Conservation (phyloP, 2,113 vertebrate species). For the Cyanoramphus novaezelandiae region DNA sequence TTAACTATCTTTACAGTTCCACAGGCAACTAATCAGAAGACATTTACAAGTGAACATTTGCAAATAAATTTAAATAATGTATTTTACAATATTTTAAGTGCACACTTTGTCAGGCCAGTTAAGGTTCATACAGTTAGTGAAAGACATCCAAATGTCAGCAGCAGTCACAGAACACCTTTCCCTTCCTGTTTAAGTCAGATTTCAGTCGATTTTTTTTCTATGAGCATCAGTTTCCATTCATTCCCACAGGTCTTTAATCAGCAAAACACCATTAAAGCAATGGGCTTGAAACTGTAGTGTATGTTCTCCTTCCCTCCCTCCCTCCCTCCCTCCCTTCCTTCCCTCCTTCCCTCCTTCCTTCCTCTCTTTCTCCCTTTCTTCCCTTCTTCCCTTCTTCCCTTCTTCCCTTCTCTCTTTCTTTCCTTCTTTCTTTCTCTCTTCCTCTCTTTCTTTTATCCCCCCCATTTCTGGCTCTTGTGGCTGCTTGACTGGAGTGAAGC, state of each 20-base stretch:
- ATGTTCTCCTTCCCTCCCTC: too few species aligned
- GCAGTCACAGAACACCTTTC: neutral
- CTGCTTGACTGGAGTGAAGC: neutral
- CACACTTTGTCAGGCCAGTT: neutral
- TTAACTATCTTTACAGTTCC: neutral
- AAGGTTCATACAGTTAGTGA: neutral
- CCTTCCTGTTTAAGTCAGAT: neutral
- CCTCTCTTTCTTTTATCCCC: neutral
- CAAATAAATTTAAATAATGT: neutral
- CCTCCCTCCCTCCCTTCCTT: rapidly evolving
- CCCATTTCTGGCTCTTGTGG: neutral
- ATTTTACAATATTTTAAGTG: neutral
- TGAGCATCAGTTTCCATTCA: neutral
- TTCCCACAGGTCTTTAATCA: too few species aligned
- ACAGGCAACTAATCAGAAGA: neutral
- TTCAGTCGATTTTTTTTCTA: neutral
- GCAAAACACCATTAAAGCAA: too few species aligned
- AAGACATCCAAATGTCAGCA: neutral
- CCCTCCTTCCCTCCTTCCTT: neutral
- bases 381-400: too few species aligned
- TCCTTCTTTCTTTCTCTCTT: too few species aligned
- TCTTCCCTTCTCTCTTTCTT: rapidly evolving
- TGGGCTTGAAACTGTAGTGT: too few species aligned
- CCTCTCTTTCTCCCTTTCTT: too few species aligned
- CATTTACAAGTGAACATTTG: neutral